Percentiles rank a stretch among this genome's conserved stretches.
Evolutionary conservation across 2,888 invertebrate genomes (phyloP).

Genomic region (Watsonalla binaria): DNA sequence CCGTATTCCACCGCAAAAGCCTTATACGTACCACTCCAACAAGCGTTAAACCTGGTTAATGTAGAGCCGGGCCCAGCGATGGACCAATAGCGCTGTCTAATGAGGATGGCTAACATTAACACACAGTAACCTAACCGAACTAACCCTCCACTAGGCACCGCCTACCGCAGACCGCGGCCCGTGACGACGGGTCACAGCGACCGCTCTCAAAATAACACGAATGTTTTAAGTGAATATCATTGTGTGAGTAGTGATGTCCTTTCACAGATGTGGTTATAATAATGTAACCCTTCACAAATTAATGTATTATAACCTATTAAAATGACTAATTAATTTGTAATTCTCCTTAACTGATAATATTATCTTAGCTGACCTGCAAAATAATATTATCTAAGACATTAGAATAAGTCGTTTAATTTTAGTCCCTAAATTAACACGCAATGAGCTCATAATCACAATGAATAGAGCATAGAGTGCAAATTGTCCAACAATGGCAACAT

Average conservation of each 20-base stretch:
- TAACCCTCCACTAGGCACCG: neutral
- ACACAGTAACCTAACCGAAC: neutral
- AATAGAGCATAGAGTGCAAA: slow-evolving; percentile 11
- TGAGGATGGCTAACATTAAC: neutral
- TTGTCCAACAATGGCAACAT: slow-evolving; percentile 27
- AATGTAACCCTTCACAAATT: no score
- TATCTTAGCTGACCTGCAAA: no score
- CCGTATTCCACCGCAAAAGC: neutral
- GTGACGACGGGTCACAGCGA: neutral
- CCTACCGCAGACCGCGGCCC: neutral
- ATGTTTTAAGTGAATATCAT: no score
- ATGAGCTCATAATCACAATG: slow-evolving; percentile 13
- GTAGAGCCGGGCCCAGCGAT: neutral
- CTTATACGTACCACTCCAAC: neutral
- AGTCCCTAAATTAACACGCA: slow-evolving; percentile 7
- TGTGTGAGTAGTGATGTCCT: no score
- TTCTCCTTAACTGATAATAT: no score
- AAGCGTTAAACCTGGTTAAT: neutral
- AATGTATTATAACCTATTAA: no score
- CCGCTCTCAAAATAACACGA: neutral
- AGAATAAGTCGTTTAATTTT: neutral
- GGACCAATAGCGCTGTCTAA: neutral
- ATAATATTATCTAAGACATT: no score
- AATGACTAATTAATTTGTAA: no score
- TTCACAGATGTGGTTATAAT: no score